phyloP scores from a whole-genome alignment of 1,140 invertebrate species.

The Sminthurinus signatus region DNA sequence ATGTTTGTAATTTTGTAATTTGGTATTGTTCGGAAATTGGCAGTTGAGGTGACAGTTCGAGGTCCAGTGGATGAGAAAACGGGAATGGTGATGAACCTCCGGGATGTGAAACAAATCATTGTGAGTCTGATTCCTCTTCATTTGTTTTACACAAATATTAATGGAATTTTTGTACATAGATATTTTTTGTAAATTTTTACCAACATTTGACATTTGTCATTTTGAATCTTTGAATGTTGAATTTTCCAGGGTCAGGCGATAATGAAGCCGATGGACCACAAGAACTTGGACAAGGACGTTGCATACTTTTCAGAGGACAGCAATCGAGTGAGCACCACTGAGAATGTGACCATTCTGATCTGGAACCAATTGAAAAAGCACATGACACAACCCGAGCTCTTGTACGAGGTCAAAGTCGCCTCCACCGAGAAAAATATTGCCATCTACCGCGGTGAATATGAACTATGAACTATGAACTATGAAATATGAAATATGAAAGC shows the following conservation, averaged over 20 bases:
- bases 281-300: slow-evolving; percentile 92
- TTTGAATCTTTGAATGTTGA: slow-evolving; percentile 33
- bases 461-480: no score
- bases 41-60: slow-evolving; percentile 83
- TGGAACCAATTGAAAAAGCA: slow-evolving; percentile 69
- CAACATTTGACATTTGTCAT: no score
- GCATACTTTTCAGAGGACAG: slow-evolving; percentile 80
- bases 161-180: no score
- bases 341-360: slow-evolving; percentile 88
- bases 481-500: no score
- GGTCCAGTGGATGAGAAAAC: slow-evolving; percentile 73
- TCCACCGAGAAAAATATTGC: slow-evolving; percentile 97
- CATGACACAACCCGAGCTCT: slow-evolving; percentile 61
- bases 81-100: slow-evolving; percentile 97
- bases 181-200: no score
- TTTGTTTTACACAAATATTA: no score
- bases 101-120: slow-evolving; percentile 80
- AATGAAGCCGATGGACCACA: slow-evolving; percentile 83
- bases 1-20: background rate
- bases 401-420: slow-evolving; percentile 87
- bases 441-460: slow-evolving; percentile 67
- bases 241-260: no score
- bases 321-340: slow-evolving; percentile 76
- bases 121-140: no score
- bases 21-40: background rate